These are phyloP conservation scores for Varecia variegata DNA, from an alignment of 2,797 vertebrate species.

Conservation along the genomic window DNA sequence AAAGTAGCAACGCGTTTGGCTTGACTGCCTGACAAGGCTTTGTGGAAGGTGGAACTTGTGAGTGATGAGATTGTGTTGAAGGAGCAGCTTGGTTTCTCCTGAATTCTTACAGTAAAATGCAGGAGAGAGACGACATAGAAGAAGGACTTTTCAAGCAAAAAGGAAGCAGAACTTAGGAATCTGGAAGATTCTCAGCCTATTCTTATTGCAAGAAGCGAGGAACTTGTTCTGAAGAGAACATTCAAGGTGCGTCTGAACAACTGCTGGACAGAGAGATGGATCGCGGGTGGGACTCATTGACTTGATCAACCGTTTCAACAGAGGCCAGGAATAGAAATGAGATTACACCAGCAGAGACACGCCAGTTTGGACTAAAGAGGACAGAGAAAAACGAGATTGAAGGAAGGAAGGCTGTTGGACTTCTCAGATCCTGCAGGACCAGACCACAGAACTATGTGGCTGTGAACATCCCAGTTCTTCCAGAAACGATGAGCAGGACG, in stretches of 20 bases:
- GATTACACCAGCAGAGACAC: background rate
- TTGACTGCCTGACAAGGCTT: background rate
- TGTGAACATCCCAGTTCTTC: background rate
- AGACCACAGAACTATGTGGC: background rate
- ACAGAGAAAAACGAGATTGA: background rate
- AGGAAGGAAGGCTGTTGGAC: background rate
- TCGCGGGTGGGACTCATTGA: background rate
- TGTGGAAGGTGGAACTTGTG: background rate
- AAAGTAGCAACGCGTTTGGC: background rate
- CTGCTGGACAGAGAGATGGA: background rate
- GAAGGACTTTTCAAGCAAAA: background rate
- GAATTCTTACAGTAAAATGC: background rate
- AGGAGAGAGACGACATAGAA: background rate
- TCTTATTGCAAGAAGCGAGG: background rate
- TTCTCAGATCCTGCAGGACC: background rate
- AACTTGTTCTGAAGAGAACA: background rate
- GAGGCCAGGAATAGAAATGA: background rate
- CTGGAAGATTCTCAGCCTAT: background rate
- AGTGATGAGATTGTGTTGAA: background rate
- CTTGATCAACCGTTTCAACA: background rate
- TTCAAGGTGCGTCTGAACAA: background rate
- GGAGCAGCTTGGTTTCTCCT: background rate
- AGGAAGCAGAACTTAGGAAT: background rate
- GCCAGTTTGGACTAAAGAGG: background rate
- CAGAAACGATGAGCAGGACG: background rate